Percentiles rank a stretch among this genome's conserved stretches.
These are phyloP conservation scores for Gavia stellata DNA, from an alignment of 2,113 vertebrate genomes.

Conservation along the genomic window DNA sequence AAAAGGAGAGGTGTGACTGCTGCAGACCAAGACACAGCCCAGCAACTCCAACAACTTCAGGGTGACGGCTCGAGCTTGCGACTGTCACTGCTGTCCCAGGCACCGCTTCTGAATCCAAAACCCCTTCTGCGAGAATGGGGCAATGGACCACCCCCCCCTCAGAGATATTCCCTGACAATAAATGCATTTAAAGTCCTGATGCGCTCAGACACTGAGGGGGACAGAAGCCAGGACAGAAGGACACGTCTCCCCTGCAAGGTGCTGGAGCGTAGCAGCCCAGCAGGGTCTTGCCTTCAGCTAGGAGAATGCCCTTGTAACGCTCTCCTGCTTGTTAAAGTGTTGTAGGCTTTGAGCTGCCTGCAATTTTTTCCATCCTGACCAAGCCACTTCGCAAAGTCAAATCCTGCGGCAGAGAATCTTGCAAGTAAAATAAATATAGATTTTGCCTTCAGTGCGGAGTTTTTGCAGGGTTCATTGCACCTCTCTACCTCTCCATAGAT, in stretches of 20 bases:
- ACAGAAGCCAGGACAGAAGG: background rate
- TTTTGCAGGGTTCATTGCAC: background rate
- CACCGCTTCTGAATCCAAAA: background rate
- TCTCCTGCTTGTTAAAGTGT: background rate
- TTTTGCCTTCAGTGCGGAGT: background rate
- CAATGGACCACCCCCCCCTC: background rate
- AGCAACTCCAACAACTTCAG: background rate
- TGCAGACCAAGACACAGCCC: background rate
- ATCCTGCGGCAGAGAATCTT: background rate
- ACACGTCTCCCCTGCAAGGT: background rate
- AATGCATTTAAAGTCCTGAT: background rate
- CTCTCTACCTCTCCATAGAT: background rate
- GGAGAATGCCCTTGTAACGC: background rate
- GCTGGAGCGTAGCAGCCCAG: background rate
- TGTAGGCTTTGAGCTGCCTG: background rate
- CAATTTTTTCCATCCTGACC: background rate
- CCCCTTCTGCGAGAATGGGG: accelerated
- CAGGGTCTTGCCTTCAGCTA: background rate
- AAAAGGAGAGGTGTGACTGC: background rate
- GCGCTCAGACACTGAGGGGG: background rate
- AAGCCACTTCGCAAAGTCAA: background rate
- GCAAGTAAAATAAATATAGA: background rate
- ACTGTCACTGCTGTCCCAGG: background rate
- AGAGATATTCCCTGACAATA: background rate
- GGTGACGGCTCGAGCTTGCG: accelerated